A percentile compares a stretch with the other conserved stretches of the same genome.
These are phyloP conservation scores for Siniperca obscura DNA, from an alignment of 2,797 vertebrate genomes.

Conservation along the genomic window DNA sequence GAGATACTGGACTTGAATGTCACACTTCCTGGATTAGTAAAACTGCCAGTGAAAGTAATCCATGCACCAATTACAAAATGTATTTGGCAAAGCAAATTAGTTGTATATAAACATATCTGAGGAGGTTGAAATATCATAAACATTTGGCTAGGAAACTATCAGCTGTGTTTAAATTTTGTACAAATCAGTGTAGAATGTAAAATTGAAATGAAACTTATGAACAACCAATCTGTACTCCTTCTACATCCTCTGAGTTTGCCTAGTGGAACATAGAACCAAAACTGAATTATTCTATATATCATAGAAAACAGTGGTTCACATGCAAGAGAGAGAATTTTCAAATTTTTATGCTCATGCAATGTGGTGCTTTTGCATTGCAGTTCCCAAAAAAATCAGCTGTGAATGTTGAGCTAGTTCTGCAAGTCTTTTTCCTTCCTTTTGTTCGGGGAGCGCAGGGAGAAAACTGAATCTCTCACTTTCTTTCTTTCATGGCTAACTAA, in stretches of 20 bases:
- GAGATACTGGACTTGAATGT: neutral
- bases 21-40: neutral
- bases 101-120: neutral
- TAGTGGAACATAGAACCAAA: neutral
- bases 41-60: neutral
- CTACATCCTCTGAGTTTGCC: neutral
- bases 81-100: neutral
- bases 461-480: neutral
- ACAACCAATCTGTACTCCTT: neutral
- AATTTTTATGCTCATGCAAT: neutral
- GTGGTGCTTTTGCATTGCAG: neutral
- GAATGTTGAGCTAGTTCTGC: no score
- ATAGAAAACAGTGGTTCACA: neutral
- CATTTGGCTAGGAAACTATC: neutral
- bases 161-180: neutral
- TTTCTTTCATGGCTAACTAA: conserved; percentile 5
- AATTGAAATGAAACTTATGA: neutral
- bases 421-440: neutral
- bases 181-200: neutral
- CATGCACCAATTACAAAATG: neutral
- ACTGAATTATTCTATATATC: neutral
- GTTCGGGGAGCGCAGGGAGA: neutral
- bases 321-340: neutral
- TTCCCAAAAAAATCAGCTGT: neutral
- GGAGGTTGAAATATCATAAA: neutral